Conservation (phyloP, 2,888 invertebrate genomes). For the Alcis repandata region DNA sequence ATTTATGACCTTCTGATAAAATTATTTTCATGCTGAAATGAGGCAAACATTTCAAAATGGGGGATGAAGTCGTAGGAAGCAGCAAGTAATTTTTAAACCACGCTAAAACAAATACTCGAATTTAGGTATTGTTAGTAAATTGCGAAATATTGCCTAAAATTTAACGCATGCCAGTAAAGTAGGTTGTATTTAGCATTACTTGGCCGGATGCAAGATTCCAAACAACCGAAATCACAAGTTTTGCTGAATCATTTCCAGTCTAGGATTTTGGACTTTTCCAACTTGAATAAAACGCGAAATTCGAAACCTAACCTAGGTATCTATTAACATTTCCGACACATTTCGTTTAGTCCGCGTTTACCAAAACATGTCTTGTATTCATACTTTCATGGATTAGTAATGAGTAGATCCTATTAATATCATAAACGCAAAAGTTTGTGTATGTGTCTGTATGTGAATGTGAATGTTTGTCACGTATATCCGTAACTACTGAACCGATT, state of each 20-base stretch:
- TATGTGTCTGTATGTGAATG: too few relatives aligned
- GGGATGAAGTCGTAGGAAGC: too few relatives aligned
- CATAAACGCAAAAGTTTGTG: too few relatives aligned
- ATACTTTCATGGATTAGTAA: conserved; percentile 21
- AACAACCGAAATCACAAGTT: neutral
- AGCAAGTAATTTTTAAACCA: too few relatives aligned
- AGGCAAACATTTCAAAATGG: too few relatives aligned
- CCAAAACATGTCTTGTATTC: conserved; percentile 19
- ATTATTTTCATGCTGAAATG: too few relatives aligned
- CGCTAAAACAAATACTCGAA: neutral
- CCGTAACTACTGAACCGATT: too few relatives aligned
- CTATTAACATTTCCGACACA: conserved; percentile 17
- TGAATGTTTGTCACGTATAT: too few relatives aligned
- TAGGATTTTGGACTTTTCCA: neutral
- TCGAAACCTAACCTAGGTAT: neutral
- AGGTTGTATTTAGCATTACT: neutral
- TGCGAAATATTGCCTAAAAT: neutral
- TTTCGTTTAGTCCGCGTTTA: conserved; percentile 18
- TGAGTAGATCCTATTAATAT: too few relatives aligned
- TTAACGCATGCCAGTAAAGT: neutral
- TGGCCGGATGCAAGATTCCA: neutral
- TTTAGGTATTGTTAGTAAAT: neutral
- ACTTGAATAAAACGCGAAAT: neutral
- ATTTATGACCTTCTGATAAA: too few relatives aligned
- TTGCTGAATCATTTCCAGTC: neutral